A percentile compares a stretch with the other conserved stretches of the same genome.
phyloP scores from a whole-genome alignment of 2,888 invertebrate species.

The Prenolepis imparis region DNA sequence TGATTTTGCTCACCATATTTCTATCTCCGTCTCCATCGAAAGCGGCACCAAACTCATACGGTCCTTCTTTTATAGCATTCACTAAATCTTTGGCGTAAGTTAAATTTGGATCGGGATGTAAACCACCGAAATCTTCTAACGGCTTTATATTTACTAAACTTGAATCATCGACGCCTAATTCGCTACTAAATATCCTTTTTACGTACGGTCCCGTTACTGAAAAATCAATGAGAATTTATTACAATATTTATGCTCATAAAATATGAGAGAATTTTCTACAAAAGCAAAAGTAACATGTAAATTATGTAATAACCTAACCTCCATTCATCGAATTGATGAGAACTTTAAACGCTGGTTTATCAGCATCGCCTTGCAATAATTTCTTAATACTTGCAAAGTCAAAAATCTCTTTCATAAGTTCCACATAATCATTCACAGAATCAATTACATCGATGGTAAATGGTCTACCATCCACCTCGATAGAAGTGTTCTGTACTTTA shows the following conservation, averaged over 20 bases:
- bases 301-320: conserved; percentile 87
- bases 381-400: conserved; percentile 94
- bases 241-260: background rate
- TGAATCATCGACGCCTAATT: conserved; percentile 92
- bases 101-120: conserved; percentile 98
- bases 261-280: background rate
- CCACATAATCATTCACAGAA: conserved; percentile 95
- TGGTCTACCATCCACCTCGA: conserved; percentile 90
- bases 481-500: conserved; percentile 87
- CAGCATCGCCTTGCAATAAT: conserved; percentile 90
- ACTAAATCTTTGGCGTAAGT: conserved; percentile 94
- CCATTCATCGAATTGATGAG: conserved; percentile 98
- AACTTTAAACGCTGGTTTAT: conserved; percentile 92
- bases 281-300: background rate
- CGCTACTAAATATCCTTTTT: conserved; percentile 94
- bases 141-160: conserved; percentile 93
- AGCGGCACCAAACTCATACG: conserved; percentile 95
- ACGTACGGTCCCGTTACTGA: conserved; percentile 99
- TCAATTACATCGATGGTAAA: conserved; percentile 97
- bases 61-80: conserved; percentile 88
- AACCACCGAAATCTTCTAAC: conserved; percentile 97
- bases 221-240: conserved; percentile 69
- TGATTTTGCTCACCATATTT: conserved; percentile 81
- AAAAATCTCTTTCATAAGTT: conserved; percentile 98
- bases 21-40: conserved; percentile 98